Percentiles rank a stretch among this genome's conserved stretches.
Conservation (phyloP, 2,888 invertebrate genomes). For the Macropis europaea region DNA sequence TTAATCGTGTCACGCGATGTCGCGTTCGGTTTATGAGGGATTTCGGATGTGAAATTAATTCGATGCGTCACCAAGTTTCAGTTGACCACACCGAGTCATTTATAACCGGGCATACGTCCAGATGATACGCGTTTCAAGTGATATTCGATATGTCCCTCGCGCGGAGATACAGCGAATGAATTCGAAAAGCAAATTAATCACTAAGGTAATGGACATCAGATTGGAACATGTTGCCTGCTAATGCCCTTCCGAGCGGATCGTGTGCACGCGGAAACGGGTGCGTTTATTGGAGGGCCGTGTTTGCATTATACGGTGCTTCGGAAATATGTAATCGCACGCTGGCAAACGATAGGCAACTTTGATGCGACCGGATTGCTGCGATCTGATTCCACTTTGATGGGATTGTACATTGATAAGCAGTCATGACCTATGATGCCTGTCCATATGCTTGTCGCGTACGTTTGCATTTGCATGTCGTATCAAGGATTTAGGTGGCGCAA, state of each 20-base stretch:
- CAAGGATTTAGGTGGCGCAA: no score
- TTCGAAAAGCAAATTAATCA: constrained; percentile 20
- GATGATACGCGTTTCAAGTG: not conserved
- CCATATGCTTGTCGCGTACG: no score
- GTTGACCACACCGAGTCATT: constrained; percentile 7
- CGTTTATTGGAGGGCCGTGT: not conserved
- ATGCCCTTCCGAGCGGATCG: constrained; percentile 6
- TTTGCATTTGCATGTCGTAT: no score
- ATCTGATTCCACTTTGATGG: no score
- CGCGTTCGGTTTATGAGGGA: not conserved
- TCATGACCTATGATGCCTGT: no score
- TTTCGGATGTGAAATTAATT: constrained; percentile 3
- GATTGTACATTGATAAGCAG: no score
- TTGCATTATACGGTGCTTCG: not conserved
- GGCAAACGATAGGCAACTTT: not conserved
- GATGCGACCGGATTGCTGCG: not conserved
- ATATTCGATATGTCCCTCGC: not conserved
- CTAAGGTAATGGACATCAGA: constrained; percentile 6
- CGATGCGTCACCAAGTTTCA: not conserved
- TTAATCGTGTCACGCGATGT: not conserved
- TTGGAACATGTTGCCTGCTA: constrained; percentile 4
- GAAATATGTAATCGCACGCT: not conserved
- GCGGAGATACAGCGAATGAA: not conserved
- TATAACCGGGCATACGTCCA: not conserved
- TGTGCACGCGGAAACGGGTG: not conserved